Percentiles rank a stretch among this genome's conserved stretches.
Evolutionary conservation across 2,113 vertebrate genomes (phyloP).

Genomic region (Centropus bengalensis): DNA sequence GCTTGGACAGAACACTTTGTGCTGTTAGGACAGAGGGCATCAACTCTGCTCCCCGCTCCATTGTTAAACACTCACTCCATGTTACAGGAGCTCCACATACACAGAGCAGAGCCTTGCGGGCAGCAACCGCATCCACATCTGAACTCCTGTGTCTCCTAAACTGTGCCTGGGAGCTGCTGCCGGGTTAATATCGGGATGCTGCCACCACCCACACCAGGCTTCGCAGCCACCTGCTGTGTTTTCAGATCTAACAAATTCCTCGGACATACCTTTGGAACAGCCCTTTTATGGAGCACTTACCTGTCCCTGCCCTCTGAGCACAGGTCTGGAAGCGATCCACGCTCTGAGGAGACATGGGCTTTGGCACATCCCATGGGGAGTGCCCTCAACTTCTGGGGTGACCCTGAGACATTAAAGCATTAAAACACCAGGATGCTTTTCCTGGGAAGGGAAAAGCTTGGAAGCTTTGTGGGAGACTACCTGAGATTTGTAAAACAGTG

Average conservation of each 20-base stretch:
- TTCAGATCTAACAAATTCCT: neutral
- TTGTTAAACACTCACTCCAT: neutral
- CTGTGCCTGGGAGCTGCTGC: neutral
- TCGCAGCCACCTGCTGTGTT: neutral
- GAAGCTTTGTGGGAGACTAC: constrained; percentile 15
- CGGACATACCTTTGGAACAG: neutral
- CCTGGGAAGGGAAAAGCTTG: constrained; percentile 15
- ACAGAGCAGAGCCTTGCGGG: neutral
- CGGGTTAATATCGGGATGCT: neutral
- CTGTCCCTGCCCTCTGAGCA: constrained; percentile 17
- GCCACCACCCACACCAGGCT: neutral
- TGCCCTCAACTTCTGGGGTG: constrained; percentile 13
- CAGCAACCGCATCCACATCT: neutral
- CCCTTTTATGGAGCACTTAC: neutral
- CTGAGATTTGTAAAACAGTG: constrained; percentile 45
- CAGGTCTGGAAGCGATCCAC: neutral
- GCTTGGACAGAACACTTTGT: neutral
- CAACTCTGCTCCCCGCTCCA: neutral
- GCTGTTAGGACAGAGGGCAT: neutral
- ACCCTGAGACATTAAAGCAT: constrained; percentile 64
- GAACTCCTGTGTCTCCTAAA: neutral
- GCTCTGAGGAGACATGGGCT: constrained; percentile 53
- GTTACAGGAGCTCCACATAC: neutral
- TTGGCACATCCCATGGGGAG: neutral
- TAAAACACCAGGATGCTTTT: constrained; percentile 40